These are phyloP conservation scores for Tylochromis polylepis DNA, from an alignment of 2,113 vertebrate species.

Conservation along the genomic window DNA sequence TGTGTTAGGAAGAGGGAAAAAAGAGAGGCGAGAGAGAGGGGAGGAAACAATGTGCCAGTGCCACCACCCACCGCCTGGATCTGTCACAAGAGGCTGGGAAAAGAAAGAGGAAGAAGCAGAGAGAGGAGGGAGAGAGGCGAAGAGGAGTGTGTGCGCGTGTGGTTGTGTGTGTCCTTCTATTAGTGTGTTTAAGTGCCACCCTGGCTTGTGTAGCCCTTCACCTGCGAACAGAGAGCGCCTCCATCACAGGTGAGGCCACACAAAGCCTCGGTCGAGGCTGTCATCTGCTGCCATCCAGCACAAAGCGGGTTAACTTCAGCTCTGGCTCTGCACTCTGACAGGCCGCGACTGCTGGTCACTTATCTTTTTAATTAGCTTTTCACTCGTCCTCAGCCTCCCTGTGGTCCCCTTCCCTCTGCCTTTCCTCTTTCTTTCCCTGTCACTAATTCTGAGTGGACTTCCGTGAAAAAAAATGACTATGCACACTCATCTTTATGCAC, in stretches of 20 bases:
- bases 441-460: constrained; percentile 33
- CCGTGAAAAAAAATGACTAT: not conserved
- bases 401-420: not conserved
- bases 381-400: constrained; percentile 45
- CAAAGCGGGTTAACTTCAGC: constrained; percentile 59
- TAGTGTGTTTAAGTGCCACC: constrained; percentile 48
- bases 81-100: constrained; percentile 66
- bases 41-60: constrained; percentile 68
- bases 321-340: constrained; percentile 56
- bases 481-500: constrained; percentile 21
- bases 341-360: constrained; percentile 64
- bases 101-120: constrained; percentile 40
- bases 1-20: constrained; percentile 32
- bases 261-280: constrained; percentile 44
- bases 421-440: constrained; percentile 22
- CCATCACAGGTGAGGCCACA: constrained; percentile 57
- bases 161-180: constrained; percentile 33
- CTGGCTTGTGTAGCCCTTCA: constrained; percentile 51
- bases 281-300: constrained; percentile 55
- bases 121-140: constrained; percentile 41
- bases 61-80: constrained; percentile 69
- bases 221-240: constrained; percentile 55
- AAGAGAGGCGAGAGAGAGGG: constrained; percentile 37
- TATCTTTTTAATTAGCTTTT: constrained; percentile 75
- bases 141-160: not conserved